Conservation (phyloP, 2,888 invertebrate species). For the Desoria tigrina region DNA sequence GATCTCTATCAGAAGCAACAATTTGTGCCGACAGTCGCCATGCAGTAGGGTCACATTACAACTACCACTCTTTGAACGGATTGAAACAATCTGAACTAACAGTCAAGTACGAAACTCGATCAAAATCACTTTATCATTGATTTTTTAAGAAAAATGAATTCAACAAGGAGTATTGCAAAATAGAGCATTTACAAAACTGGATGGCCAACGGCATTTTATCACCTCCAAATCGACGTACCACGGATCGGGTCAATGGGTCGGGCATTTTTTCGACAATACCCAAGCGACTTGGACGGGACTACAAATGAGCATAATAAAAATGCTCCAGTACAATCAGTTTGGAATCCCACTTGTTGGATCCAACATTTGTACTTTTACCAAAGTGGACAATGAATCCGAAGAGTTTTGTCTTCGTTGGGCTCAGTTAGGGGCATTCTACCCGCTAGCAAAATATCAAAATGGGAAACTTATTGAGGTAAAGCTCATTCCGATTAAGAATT, state of each 20-base stretch:
- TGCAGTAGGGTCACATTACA: constrained; percentile 50
- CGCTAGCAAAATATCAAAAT: constrained; percentile 57
- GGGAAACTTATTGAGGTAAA: constrained; percentile 29
- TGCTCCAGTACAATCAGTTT: constrained; percentile 58
- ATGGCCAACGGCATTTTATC: constrained; percentile 68
- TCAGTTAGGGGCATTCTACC: constrained; percentile 60
- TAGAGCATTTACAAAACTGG: neutral
- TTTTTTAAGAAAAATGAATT: neutral
- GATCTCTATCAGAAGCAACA: constrained; percentile 5
- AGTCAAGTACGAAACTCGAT: neutral
- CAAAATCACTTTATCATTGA: neutral
- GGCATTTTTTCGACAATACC: constrained; percentile 39
- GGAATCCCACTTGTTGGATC: constrained; percentile 52
- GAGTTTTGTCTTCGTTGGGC: constrained; percentile 60
- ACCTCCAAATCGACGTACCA: constrained; percentile 76
- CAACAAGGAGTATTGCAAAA: neutral
- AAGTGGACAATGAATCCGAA: constrained; percentile 55
- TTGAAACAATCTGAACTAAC: constrained; percentile 53
- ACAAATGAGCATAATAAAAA: constrained; percentile 50
- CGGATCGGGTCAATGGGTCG: constrained; percentile 70
- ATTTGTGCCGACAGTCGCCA: constrained; percentile 22
- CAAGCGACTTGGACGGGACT: constrained; percentile 52
- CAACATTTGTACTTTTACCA: constrained; percentile 55
- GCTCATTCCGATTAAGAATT: too few species aligned
- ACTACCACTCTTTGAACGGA: constrained; percentile 55